A percentile compares a stretch with the other conserved stretches of the same genome.
phyloP scores from a whole-genome alignment of 1,140 invertebrate species.

The Pomacea maculata region DNA sequence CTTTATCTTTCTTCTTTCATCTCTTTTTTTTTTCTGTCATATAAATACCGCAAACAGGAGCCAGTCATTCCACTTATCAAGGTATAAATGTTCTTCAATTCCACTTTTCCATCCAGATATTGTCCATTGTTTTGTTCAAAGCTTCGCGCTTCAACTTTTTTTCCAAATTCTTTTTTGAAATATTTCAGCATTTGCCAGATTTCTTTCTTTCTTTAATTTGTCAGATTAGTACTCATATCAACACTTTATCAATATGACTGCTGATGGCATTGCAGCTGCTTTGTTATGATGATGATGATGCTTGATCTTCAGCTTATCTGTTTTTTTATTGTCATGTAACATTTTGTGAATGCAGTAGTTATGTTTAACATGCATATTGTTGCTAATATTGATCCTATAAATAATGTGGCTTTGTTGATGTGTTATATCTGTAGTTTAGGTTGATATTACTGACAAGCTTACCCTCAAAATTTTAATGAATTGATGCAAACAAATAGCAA shows the following conservation, averaged over 20 bases:
- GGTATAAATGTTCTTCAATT: background rate
- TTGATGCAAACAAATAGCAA: too few relatives aligned
- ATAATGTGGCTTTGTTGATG: too few relatives aligned
- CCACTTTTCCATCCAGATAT: background rate
- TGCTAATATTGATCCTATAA: too few relatives aligned
- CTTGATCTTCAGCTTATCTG: too few relatives aligned
- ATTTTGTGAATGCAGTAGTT: too few relatives aligned
- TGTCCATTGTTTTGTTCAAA: background rate
- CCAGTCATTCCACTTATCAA: conserved; percentile 6
- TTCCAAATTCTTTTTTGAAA: too few relatives aligned
- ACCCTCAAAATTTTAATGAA: too few relatives aligned
- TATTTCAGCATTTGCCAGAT: background rate
- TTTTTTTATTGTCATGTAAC: too few relatives aligned
- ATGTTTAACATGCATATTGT: too few relatives aligned
- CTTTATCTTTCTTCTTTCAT: background rate
- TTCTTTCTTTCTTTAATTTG: background rate
- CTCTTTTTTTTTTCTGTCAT: conserved; percentile 1
- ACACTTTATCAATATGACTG: background rate
- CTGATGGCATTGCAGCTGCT: background rate
- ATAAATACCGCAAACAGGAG: background rate
- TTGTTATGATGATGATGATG: background rate
- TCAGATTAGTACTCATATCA: background rate
- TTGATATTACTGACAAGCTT: too few relatives aligned
- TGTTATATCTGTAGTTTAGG: too few relatives aligned
- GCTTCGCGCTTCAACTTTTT: background rate